Evolutionary conservation across 2,113 vertebrate genomes (phyloP).

Genomic region (Albula goreensis): DNA sequence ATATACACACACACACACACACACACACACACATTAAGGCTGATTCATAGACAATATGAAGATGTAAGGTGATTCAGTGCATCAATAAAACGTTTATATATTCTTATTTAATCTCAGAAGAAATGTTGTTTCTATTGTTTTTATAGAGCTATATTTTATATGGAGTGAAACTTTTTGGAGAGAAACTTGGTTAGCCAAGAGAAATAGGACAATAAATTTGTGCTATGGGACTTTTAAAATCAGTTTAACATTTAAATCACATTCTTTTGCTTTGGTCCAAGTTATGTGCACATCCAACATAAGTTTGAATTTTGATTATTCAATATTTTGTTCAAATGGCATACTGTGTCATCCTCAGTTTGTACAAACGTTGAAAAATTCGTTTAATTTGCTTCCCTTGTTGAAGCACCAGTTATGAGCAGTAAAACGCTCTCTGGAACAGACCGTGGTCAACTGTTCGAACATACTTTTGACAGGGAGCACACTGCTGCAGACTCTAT

Average conservation of each 20-base stretch:
- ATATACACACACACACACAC: too few species aligned
- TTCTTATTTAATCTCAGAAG: neutral
- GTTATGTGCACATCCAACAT: neutral
- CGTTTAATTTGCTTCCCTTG: neutral
- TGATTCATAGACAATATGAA: neutral
- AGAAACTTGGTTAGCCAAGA: too few species aligned
- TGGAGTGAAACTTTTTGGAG: neutral
- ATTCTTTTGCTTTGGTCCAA: neutral
- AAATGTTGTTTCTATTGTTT: neutral
- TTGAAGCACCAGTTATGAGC: constrained; percentile 35
- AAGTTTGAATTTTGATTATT: neutral
- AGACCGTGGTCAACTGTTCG: neutral
- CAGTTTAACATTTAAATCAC: neutral
- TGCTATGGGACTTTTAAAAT: neutral
- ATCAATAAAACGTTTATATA: neutral
- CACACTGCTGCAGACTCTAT: neutral
- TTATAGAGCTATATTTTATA: neutral
- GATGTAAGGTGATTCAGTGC: neutral
- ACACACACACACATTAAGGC: too few species aligned
- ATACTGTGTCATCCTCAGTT: neutral
- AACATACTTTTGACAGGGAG: neutral
- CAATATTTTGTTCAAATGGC: neutral
- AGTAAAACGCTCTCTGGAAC: constrained; percentile 47
- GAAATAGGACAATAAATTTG: neutral
- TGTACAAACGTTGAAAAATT: neutral